Percentiles rank a stretch among this genome's conserved stretches.
These are phyloP conservation scores for Malaclemys terrapin DNA, from an alignment of 2,113 vertebrate species.

Conservation along the genomic window DNA sequence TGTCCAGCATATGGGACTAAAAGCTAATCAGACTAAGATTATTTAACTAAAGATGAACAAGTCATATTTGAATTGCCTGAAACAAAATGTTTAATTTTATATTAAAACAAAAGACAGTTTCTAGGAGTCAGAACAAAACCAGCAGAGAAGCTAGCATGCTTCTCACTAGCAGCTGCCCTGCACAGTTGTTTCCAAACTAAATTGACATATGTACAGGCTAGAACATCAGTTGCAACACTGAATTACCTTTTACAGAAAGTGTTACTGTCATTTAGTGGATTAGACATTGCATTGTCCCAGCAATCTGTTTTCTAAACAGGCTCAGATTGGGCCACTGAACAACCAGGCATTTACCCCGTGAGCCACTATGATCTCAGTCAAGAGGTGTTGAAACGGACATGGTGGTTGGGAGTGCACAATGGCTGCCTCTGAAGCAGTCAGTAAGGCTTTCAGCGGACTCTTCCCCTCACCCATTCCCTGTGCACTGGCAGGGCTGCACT, in stretches of 20 bases:
- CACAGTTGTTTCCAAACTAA: no score
- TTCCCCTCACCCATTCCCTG: background rate
- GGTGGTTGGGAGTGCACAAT: background rate
- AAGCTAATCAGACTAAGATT: background rate
- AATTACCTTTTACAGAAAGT: background rate
- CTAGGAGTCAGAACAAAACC: background rate
- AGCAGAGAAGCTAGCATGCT: background rate
- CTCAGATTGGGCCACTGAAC: background rate
- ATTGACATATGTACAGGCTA: no score
- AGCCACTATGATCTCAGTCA: background rate
- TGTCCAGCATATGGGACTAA: background rate
- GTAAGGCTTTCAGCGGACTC: background rate
- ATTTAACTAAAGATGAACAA: background rate
- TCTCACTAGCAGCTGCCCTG: background rate
- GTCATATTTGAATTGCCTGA: background rate
- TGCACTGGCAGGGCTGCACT: background rate
- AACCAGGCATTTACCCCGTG: background rate
- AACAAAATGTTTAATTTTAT: background rate
- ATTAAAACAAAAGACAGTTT: background rate
- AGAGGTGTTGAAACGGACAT: background rate
- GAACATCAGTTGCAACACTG: slow-evolving; percentile 18
- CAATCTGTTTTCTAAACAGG: slow-evolving; percentile 16
- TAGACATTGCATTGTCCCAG: slow-evolving; percentile 23
- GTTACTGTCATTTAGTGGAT: background rate
- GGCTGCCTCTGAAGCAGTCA: background rate